A percentile compares a stretch with the other conserved stretches of the same genome.
These are phyloP conservation scores for Chloropsis cyanopogon DNA, from an alignment of 2,113 vertebrate species.

Conservation along the genomic window DNA sequence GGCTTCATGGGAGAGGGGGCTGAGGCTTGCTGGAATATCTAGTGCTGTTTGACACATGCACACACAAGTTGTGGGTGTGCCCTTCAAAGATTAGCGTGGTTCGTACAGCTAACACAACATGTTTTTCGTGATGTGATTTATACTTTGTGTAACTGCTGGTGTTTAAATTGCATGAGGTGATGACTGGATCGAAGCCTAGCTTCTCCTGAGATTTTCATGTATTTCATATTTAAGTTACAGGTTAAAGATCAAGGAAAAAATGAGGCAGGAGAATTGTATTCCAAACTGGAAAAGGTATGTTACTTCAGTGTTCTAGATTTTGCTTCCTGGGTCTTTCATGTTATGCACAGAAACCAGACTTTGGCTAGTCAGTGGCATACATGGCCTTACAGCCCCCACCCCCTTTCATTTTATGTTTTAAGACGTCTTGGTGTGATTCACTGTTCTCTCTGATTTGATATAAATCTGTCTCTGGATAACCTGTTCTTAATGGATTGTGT, in stretches of 20 bases:
- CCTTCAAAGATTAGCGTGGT: background rate
- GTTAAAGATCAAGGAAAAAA: slow-evolving; percentile 93
- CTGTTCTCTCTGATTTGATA: background rate
- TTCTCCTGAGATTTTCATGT: background rate
- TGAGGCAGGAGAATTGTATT: slow-evolving; percentile 87
- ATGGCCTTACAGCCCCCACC: background rate
- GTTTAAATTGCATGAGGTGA: background rate
- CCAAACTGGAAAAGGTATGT: slow-evolving; percentile 91
- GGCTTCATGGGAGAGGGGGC: background rate
- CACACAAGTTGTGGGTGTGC: background rate
- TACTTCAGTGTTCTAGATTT: background rate
- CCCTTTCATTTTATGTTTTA: background rate
- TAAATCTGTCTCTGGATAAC: background rate
- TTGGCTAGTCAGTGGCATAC: background rate
- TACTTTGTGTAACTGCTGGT: background rate
- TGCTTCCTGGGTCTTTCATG: background rate
- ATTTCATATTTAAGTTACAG: slow-evolving; percentile 74
- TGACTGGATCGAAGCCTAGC: background rate
- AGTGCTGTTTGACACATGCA: background rate
- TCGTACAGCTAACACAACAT: background rate
- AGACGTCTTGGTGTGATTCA: background rate
- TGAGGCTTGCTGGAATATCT: background rate
- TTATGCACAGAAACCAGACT: background rate
- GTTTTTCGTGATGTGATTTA: background rate
- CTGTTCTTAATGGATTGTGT: background rate